Conservation (phyloP, 2,113 vertebrate species). For the Cariama cristata region DNA sequence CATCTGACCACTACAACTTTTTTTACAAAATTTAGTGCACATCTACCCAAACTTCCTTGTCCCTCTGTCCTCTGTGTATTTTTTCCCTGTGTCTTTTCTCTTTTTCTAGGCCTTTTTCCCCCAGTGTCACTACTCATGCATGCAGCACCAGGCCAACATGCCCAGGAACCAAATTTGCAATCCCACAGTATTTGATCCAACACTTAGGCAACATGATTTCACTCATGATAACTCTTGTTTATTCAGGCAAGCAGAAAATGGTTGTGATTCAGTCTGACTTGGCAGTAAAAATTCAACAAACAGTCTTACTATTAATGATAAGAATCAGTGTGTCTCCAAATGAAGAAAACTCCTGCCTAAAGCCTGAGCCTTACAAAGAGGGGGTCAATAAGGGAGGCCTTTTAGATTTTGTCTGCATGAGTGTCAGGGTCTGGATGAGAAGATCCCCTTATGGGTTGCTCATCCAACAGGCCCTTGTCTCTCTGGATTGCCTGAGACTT, state of each 20-base stretch:
- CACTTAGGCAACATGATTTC: not conserved
- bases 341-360: not conserved
- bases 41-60: not conserved
- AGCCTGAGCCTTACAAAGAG: not conserved
- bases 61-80: not conserved
- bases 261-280: constrained; percentile 8
- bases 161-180: not conserved
- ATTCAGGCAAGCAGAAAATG: not conserved
- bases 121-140: not conserved
- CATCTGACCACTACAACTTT: not conserved
- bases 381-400: not conserved
- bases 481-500: not conserved
- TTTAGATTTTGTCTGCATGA: not conserved
- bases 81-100: not conserved
- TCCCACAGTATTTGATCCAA: not conserved
- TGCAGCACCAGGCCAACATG: not conserved
- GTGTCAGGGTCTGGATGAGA: not conserved
- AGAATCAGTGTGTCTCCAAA: not conserved
- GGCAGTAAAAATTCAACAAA: not conserved
- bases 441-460: not conserved
- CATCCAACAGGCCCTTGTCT: not conserved
- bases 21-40: not conserved
- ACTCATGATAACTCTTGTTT: not conserved
- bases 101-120: not conserved
- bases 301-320: not conserved